Evolutionary conservation across 2,797 vertebrate genomes (phyloP).

Genomic region (Muscicapa striata): DNA sequence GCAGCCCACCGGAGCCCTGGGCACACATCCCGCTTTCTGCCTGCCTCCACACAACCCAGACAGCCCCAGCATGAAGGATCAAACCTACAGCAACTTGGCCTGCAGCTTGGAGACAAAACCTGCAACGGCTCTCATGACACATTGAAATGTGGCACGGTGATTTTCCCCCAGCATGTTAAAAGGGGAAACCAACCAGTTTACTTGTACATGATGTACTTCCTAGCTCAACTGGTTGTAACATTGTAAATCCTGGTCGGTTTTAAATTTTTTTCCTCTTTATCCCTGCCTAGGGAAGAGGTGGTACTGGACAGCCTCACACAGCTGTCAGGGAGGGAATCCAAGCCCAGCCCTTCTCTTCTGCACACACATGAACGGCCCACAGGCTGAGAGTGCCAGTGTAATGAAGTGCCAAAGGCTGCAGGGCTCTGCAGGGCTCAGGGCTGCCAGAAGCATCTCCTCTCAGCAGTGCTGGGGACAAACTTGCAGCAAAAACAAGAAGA

Average conservation of each 20-base stretch:
- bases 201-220: neutral
- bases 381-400: neutral
- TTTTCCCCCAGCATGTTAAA: neutral
- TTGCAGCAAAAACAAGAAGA: neutral
- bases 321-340: neutral
- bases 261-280: neutral
- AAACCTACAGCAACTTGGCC: neutral
- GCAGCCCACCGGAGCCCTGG: neutral
- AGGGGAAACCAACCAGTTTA: neutral
- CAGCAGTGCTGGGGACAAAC: neutral
- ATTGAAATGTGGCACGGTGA: neutral
- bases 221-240: neutral
- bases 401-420: neutral
- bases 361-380: neutral
- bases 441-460: neutral
- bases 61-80: neutral
- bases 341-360: neutral
- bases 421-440: accelerated
- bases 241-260: neutral
- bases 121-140: neutral
- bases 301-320: neutral
- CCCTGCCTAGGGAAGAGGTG: neutral
- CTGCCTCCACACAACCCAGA: neutral
- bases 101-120: neutral
- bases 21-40: accelerated